These are phyloP conservation scores for Lagria hirta DNA, from an alignment of 2,888 invertebrate species.

Conservation along the genomic window DNA sequence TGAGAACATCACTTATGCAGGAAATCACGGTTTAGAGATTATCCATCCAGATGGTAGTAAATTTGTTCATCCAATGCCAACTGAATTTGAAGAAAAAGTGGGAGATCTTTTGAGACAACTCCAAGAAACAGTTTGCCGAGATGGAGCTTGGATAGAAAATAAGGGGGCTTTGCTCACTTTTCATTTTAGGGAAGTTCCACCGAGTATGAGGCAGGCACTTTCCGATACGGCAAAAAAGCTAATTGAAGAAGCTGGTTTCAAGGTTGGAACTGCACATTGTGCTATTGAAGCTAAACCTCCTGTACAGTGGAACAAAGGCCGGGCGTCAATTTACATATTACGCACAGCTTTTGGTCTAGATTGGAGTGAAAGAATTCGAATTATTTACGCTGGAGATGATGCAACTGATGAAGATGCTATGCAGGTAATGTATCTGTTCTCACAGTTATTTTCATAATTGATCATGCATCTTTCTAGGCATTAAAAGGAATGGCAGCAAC, in stretches of 20 bases:
- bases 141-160: conserved; percentile 91
- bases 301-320: conserved; percentile 88
- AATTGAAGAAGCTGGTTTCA: conserved; percentile 77
- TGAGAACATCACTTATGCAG: conserved; percentile 87
- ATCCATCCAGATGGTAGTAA: conserved; percentile 87
- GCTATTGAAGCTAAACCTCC: conserved; percentile 90
- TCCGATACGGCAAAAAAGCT: conserved; percentile 71
- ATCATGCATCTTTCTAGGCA: conserved; percentile 59
- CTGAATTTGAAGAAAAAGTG: conserved; percentile 79
- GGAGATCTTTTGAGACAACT: conserved; percentile 73
- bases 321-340: conserved; percentile 87
- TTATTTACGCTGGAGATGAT: conserved; percentile 89
- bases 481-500: conserved; percentile 92
- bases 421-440: conserved; percentile 66
- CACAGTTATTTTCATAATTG: neutral
- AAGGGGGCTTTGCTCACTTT: conserved; percentile 85
- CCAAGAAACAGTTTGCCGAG: conserved; percentile 81
- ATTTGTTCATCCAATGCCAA: conserved; percentile 89
- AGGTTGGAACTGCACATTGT: conserved; percentile 77
- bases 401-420: conserved; percentile 89
- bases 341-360: conserved; percentile 88
- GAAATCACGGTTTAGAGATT: conserved; percentile 86
- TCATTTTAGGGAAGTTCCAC: conserved; percentile 83
- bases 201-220: conserved; percentile 62
- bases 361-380: conserved; percentile 87